Base-by-base conservation (phyloP, 1,140 invertebrate species). In the Mercenaria mercenaria region DNA sequence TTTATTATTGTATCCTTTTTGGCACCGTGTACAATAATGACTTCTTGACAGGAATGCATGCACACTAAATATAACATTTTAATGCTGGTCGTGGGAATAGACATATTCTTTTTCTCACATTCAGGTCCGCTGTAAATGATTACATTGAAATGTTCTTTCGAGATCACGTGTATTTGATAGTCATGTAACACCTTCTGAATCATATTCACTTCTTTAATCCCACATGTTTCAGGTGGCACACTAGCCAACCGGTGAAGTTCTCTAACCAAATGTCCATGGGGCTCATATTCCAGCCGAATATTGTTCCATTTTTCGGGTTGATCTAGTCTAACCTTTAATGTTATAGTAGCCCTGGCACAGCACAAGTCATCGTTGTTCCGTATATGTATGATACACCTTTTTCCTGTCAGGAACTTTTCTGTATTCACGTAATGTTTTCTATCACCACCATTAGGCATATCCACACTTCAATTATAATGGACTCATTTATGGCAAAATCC, bases 71-170 rank as follows among this genome's bases (percentile, higher is more conserved):
- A 88, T 80, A 47, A 88, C 86, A 32, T 88, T 39, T 52, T 88
- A 88, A 47, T 87, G 84, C 0, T 87, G 0, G 34, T 74, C 72
- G 29, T 87, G 84, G 39, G 56, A 39, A 32, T 80, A 88, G 0
- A 88, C 18, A 37, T 80, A 79, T 64, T 80, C 47, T 59, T 74
- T 76, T 39, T 74, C 13, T 72, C 83, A 50, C 47, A 50, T n/a
- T n/a, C n/a, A n/a, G n/a, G n/a, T n/a, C 85, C 85, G 11, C 39
- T 61, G 72, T 61, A 87, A 34, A 87, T 77, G 26, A 87, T 64
- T 41, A 47, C 72, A 77, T 72, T 72, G 41, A 76, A 86, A 56
- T 72, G 85, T 13, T 77, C 69, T 43, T 59, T 43, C 4, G 85
- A 77, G 10, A 61, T 23, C 23, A 87, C 85, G 47, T 77, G 6